These are phyloP conservation scores for Papilio glaucus DNA, from an alignment of 1,140 invertebrate genomes.

Conservation along the genomic window DNA sequence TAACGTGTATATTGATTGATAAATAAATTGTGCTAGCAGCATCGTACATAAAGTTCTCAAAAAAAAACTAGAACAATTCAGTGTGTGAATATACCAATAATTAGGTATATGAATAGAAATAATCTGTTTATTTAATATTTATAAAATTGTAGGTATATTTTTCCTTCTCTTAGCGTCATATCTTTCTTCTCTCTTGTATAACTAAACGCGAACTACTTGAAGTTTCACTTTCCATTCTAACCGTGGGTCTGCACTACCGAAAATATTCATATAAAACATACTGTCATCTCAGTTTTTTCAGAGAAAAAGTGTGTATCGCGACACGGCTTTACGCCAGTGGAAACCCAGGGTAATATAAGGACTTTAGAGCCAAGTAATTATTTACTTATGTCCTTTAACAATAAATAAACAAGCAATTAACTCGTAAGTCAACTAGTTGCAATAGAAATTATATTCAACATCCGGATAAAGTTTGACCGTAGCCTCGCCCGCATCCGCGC, in stretches of 20 bases:
- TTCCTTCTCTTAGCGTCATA: background rate
- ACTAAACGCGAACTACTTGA: background rate
- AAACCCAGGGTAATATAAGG: background rate
- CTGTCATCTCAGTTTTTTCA: too few relatives aligned
- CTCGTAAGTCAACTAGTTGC: background rate
- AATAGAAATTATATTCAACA: slow-evolving; percentile 19
- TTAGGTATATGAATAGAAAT: too few relatives aligned
- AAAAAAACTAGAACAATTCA: background rate
- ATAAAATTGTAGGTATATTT: background rate
- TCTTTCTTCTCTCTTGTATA: background rate
- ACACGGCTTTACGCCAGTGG: too few relatives aligned
- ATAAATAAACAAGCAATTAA: slow-evolving; percentile 19
- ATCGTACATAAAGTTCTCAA: too few relatives aligned
- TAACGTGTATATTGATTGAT: too few relatives aligned
- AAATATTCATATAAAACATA: too few relatives aligned
- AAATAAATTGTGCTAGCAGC: too few relatives aligned
- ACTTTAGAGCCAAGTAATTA: background rate
- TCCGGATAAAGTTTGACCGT: slow-evolving; percentile 42
- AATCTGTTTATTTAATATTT: background rate
- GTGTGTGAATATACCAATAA: background rate
- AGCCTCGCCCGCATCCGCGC: slow-evolving; percentile 36
- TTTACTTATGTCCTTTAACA: background rate
- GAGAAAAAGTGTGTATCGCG: too few relatives aligned
- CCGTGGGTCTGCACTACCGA: too few relatives aligned
- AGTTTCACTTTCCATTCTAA: background rate